Evolutionary conservation across 1,140 invertebrate genomes (phyloP).

Genomic region (Ladona fulva): DNA sequence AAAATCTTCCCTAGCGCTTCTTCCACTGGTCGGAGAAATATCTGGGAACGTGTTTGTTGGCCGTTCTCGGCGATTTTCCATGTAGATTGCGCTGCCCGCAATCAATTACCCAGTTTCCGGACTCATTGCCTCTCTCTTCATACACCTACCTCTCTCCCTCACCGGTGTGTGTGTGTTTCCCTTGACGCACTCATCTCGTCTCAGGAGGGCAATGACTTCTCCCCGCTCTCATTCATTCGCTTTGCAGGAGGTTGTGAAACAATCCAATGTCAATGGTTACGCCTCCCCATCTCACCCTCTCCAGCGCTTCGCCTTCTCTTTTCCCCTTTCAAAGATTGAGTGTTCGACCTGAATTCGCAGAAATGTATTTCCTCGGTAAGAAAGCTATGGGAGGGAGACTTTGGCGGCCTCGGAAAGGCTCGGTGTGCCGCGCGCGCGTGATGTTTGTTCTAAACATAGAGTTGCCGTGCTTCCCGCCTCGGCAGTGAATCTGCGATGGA

Average conservation of each 20-base stretch:
- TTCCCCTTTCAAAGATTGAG: neutral
- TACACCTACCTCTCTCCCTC: too few species aligned
- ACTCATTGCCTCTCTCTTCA: too few species aligned
- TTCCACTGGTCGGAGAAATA: too few species aligned
- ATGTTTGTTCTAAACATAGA: neutral
- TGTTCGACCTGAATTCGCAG: neutral
- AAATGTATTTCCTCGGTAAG: neutral
- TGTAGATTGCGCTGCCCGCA: neutral
- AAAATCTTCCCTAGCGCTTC: too few species aligned
- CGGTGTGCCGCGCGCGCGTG: neutral
- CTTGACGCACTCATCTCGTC: neutral
- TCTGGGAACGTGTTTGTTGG: neutral
- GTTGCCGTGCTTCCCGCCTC: neutral
- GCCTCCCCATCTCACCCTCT: too few species aligned
- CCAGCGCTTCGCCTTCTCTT: too few species aligned
- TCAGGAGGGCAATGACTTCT: neutral
- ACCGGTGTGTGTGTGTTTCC: neutral
- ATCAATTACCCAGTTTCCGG: slow-evolving; percentile 8
- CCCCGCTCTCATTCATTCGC: neutral
- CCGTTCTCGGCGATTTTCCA: neutral
- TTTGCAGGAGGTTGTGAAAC: neutral
- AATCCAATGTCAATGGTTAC: slow-evolving; percentile 6
- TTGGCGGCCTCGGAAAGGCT: too few species aligned
- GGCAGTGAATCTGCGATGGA: neutral
- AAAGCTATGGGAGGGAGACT: too few species aligned